Percentiles rank a stretch among this genome's conserved stretches.
Evolutionary conservation across 2,113 vertebrate species (phyloP).

Genomic region (Epinephelus moara): DNA sequence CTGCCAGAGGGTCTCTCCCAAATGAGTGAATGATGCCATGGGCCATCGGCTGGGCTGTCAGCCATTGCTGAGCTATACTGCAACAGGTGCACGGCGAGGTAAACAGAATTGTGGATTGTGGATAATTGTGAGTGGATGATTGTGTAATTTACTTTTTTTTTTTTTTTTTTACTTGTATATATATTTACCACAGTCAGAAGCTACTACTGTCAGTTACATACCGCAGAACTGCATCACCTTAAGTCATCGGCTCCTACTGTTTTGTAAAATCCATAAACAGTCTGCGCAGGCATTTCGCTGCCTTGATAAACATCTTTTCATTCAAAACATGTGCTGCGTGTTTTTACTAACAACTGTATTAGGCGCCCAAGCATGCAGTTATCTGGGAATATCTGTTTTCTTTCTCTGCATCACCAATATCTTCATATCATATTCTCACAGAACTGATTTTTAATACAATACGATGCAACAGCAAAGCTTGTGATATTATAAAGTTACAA

Average conservation of each 20-base stretch:
- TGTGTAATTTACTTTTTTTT: not conserved
- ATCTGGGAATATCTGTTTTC: not conserved
- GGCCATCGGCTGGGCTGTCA: not conserved
- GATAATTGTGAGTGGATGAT: constrained; percentile 1
- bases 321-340: not conserved
- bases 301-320: not conserved
- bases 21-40: constrained; percentile 45
- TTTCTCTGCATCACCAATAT: not conserved
- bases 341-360: not conserved
- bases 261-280: not conserved
- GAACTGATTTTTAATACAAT: not conserved
- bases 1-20: constrained; percentile 29
- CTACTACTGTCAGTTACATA: no score
- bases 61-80: not conserved
- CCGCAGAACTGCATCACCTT: not conserved
- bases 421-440: not conserved
- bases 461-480: constrained; percentile 7
- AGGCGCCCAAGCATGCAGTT: not conserved
- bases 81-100: constrained; percentile 9
- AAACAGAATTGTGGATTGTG: constrained; percentile 2
- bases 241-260: not conserved
- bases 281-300: not conserved
- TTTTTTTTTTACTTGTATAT: not conserved
- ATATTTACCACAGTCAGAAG: not conserved
- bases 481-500: not conserved